Base-by-base conservation (phyloP, 1,140 invertebrate species). In the Temnothorax curvispinosus region DNA sequence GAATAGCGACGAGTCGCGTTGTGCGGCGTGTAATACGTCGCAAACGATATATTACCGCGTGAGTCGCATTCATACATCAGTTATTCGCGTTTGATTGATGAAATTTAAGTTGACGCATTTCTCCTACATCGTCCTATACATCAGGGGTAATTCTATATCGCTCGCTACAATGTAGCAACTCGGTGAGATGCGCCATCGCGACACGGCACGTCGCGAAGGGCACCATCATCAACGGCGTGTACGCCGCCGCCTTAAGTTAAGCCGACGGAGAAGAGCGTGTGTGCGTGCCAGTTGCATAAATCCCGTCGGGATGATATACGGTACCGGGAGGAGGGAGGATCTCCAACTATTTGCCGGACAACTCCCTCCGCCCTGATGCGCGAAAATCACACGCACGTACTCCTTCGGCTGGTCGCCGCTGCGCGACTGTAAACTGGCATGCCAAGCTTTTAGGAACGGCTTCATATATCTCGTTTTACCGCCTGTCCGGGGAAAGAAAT, bases 281-380 rank as follows among this genome's bases (percentile, higher is more conserved):
- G 52, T 77, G 85, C 81, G 50, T 74, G 78, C 65, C 76, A 82
- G 82, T 89, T 88, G 88, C 88, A 86, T 88, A 89, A 89, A 89
- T 89, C 88, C 88, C 88, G 81, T 41, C 85, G 38, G 64, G 74
- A 90, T 90, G 89, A 90, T 90, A 67, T 89, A 90, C 74, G 85
- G 72, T 38, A 52, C 62, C 58, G 60, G 44, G 15, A 35, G 15
- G 15, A 35, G 69, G 27, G 21, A 82, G 62, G 41, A 27, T 47
- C 72, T 62, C 77, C 88, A 90, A 87, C 89, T 90, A 90, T 90
- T 90, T 90, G 89, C 88, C 77, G 88, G 88, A 86, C 88, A 75
- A 87, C 77, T 62, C 77, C 52, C 77, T 84, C 71, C 77, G 35
- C 3, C 64, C 64, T 41, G 27, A 27, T 27, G 35, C 67, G 44